Percentiles rank a stretch among this genome's conserved stretches.
These are phyloP conservation scores for Serripes groenlandicus DNA, from an alignment of 2,888 invertebrate species.

Conservation along the genomic window DNA sequence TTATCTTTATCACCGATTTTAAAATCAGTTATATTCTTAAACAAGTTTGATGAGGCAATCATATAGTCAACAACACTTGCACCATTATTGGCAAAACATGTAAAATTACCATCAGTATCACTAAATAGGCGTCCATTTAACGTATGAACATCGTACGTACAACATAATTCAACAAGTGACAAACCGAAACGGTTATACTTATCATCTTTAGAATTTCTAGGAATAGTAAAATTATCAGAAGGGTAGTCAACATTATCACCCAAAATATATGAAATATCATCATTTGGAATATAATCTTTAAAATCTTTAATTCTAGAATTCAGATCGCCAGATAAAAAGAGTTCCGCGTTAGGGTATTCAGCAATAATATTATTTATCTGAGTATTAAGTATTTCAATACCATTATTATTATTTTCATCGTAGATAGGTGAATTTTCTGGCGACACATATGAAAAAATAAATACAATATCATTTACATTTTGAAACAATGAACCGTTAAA, in stretches of 20 bases:
- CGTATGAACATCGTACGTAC: slow-evolving; percentile 21
- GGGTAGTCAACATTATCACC: neutral
- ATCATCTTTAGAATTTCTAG: slow-evolving; percentile 12
- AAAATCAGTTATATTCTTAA: slow-evolving; percentile 3
- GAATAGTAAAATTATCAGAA: slow-evolving; percentile 16
- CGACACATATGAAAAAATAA: slow-evolving; percentile 9
- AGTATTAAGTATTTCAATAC: neutral
- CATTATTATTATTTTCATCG: neutral
- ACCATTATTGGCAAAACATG: slow-evolving; percentile 38
- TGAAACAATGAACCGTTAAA: no score
- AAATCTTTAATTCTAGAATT: slow-evolving; percentile 21
- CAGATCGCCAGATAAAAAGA: slow-evolving; percentile 25
- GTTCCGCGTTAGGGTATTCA: neutral
- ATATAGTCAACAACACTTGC: slow-evolving; percentile 35
- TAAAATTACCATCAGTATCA: slow-evolving; percentile 24
- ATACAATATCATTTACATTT: no score
- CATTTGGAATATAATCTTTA: slow-evolving; percentile 22
- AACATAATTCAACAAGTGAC: slow-evolving; percentile 28
- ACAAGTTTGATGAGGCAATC: slow-evolving; percentile 19
- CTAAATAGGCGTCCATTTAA: slow-evolving; percentile 24
- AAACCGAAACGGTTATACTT: slow-evolving; percentile 23
- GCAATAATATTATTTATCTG: neutral
- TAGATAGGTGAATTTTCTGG: slow-evolving; percentile 13
- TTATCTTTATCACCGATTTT: neutral
- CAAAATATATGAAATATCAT: slow-evolving; percentile 24